phyloP scores from a whole-genome alignment of 2,797 vertebrate genomes.

The Sphenodon punctatus region DNA sequence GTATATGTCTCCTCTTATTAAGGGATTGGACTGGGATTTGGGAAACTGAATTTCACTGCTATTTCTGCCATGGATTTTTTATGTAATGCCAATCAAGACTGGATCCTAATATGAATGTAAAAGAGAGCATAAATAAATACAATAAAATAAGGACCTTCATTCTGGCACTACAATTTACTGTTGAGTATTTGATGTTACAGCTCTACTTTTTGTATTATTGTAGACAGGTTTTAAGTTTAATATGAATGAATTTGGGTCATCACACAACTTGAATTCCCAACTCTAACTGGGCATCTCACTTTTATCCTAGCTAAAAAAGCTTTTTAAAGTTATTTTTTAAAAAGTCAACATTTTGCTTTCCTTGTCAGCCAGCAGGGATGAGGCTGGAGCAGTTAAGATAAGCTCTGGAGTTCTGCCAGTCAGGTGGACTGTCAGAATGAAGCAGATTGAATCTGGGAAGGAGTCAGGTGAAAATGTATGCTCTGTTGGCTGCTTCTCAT shows the following conservation, averaged over 20 bases:
- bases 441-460: conserved; percentile 10
- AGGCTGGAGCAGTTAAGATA: conserved; percentile 22
- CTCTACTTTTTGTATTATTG: neutral
- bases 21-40: rapidly evolving
- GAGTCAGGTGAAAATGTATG: conserved; percentile 38
- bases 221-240: neutral
- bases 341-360: conserved; percentile 58
- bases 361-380: conserved; percentile 35
- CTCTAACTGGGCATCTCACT: neutral
- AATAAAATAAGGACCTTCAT: no score
- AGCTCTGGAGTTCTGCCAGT: neutral
- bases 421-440: conserved; percentile 39
- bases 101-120: neutral
- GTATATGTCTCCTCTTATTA: no score
- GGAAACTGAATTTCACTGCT: neutral
- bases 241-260: neutral
- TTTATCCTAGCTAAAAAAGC: conserved; percentile 10
- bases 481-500: conserved; percentile 27
- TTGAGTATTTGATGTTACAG: neutral
- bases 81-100: neutral
- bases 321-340: conserved; percentile 53
- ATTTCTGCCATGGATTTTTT: neutral
- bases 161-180: neutral
- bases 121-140: no score
- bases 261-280: neutral